Conservation (phyloP, 2,113 vertebrate species). For the Nanorana parkeri region DNA sequence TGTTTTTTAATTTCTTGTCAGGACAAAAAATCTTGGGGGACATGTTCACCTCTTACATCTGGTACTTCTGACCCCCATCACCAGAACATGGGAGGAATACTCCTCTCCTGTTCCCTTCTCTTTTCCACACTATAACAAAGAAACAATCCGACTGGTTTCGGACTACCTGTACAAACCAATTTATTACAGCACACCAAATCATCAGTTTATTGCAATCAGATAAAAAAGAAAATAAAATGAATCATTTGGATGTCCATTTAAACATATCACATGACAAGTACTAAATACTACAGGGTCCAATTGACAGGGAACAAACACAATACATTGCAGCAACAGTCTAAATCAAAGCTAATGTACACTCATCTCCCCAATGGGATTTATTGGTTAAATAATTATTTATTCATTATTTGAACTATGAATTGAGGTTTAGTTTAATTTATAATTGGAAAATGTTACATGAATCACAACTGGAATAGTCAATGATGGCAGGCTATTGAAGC, state of each 20-base stretch:
- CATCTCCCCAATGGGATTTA: slow-evolving; percentile 22
- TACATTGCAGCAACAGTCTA: not conserved
- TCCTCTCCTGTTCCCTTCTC: too few relatives aligned
- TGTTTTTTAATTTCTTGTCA: too few relatives aligned
- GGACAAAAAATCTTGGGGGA: too few relatives aligned
- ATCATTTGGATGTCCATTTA: not conserved
- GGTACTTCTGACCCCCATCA: too few relatives aligned
- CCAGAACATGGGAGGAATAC: too few relatives aligned
- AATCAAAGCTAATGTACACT: slow-evolving; percentile 27
- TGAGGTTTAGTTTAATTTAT: slow-evolving; percentile 52
- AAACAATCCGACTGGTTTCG: too few relatives aligned
- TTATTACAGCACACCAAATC: too few relatives aligned
- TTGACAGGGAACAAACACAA: not conserved
- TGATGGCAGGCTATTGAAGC: slow-evolving; percentile 53
- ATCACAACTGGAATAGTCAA: slow-evolving; percentile 53
- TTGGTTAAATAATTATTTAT: slow-evolving; percentile 54
- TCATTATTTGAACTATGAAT: slow-evolving; percentile 56
- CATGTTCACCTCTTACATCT: too few relatives aligned
- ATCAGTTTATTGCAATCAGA: not conserved
- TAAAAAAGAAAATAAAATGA: not conserved
- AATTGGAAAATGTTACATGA: slow-evolving; percentile 56
- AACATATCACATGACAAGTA: slow-evolving; percentile 5
- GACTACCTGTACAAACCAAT: too few relatives aligned
- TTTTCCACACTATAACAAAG: too few relatives aligned
- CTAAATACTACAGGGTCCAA: not conserved